Conservation (phyloP, 2,797 vertebrate genomes). For the Crenichthys baileyi region DNA sequence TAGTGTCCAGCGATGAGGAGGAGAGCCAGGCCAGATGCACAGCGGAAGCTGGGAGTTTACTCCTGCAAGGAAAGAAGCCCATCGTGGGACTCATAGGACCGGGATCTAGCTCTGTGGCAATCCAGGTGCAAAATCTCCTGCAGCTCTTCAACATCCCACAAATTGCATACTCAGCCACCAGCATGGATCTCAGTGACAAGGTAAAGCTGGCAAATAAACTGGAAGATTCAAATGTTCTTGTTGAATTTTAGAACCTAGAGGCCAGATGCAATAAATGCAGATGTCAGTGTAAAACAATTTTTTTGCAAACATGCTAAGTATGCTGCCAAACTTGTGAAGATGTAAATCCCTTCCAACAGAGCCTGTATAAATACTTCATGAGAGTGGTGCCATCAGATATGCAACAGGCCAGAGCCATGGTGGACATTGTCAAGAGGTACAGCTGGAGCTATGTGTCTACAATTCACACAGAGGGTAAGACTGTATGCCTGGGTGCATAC, state of each 20-base stretch:
- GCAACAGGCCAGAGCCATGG: conserved; percentile 97
- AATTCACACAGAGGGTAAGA: conserved; percentile 96
- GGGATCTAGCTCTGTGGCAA: conserved; percentile 98
- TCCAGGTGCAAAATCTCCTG: conserved; percentile 97
- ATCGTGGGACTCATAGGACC: conserved; percentile 98
- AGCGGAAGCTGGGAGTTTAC: conserved; percentile 82
- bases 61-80: conserved; percentile 89
- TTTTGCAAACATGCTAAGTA: background rate
- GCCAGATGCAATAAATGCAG: background rate
- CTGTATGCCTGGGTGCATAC: background rate
- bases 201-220: conserved; percentile 32
- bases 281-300: background rate
- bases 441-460: conserved; percentile 99
- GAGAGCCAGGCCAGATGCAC: conserved; percentile 89
- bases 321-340: conserved; percentile 18
- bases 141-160: conserved; percentile 99
- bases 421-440: conserved; percentile 98
- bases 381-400: conserved; percentile 97
- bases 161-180: conserved; percentile 98
- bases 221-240: background rate
- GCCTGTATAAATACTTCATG: conserved; percentile 98
- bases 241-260: background rate
- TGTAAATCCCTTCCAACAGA: conserved; percentile 60
- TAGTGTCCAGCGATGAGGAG: conserved; percentile 93
- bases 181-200: conserved; percentile 99